These are phyloP conservation scores for Oscheius sp. DNA, from an alignment of 2,888 invertebrate genomes.

Conservation along the genomic window DNA sequence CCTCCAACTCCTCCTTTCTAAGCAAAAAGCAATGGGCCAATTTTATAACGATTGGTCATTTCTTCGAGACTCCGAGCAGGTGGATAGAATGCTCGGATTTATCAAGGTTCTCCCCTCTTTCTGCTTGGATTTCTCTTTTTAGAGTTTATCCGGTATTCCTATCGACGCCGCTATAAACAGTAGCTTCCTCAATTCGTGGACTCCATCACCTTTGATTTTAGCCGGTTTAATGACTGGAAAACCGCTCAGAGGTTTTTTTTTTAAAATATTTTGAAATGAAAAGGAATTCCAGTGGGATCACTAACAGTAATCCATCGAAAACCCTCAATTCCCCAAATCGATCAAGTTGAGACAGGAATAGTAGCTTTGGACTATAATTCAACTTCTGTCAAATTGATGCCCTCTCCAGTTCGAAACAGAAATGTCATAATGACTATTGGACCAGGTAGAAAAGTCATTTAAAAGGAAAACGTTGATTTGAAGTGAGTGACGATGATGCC, in stretches of 20 bases:
- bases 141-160: slow-evolving; percentile 19
- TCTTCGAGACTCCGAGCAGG: slow-evolving; percentile 71
- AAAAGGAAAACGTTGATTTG: neutral
- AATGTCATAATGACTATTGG: slow-evolving; percentile 14
- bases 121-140: neutral
- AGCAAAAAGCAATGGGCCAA: slow-evolving; percentile 70
- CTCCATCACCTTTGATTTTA: slow-evolving; percentile 71
- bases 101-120: slow-evolving; percentile 30
- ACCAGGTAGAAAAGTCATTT: neutral
- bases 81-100: slow-evolving; percentile 68
- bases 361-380: slow-evolving; percentile 50
- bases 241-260: slow-evolving; percentile 45
- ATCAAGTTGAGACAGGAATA: slow-evolving; percentile 44
- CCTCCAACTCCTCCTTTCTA: slow-evolving; percentile 71
- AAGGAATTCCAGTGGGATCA: slow-evolving; percentile 33
- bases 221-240: slow-evolving; percentile 69
- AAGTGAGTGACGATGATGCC: slow-evolving; percentile 53
- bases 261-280: neutral
- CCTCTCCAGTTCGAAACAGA: slow-evolving; percentile 18
- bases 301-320: slow-evolving; percentile 35
- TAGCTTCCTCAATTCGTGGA: slow-evolving; percentile 73
- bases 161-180: slow-evolving; percentile 71
- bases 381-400: slow-evolving; percentile 2
- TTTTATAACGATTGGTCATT: slow-evolving; percentile 72
- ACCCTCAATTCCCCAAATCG: slow-evolving; percentile 17